Percentiles rank a stretch among this genome's conserved stretches.
Conservation (phyloP, 2,113 vertebrate genomes). For the Cairina moschata region DNA sequence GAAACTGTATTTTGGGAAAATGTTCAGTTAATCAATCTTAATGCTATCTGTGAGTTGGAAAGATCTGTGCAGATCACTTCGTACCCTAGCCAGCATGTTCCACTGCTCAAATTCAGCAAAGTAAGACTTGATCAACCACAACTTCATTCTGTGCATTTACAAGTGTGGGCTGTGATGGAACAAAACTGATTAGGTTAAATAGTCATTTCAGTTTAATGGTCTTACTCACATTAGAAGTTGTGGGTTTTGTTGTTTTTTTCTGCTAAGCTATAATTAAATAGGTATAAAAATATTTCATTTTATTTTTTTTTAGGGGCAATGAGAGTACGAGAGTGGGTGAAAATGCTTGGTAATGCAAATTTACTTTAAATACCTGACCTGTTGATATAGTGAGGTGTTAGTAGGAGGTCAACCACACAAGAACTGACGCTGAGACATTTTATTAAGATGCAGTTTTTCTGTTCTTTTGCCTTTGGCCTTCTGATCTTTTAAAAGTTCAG, state of each 20-base stretch:
- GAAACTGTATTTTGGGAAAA: background rate
- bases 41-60: background rate
- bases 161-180: background rate
- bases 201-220: background rate
- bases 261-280: background rate
- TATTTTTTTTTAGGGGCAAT: background rate
- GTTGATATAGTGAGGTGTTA: background rate
- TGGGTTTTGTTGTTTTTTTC: background rate
- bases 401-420: background rate
- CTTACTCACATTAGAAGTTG: background rate
- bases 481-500: background rate
- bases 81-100: background rate
- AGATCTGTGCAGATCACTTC: background rate
- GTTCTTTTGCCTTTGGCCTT: background rate
- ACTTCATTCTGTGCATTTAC: background rate
- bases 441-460: background rate
- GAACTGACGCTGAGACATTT: background rate
- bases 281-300: background rate
- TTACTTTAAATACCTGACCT: background rate
- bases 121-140: background rate
- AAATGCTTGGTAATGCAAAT: background rate
- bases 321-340: background rate
- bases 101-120: background rate
- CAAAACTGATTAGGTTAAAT: background rate
- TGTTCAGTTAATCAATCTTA: background rate